Conservation (phyloP, 1,140 invertebrate genomes). For the Psilanteris sp. region DNA sequence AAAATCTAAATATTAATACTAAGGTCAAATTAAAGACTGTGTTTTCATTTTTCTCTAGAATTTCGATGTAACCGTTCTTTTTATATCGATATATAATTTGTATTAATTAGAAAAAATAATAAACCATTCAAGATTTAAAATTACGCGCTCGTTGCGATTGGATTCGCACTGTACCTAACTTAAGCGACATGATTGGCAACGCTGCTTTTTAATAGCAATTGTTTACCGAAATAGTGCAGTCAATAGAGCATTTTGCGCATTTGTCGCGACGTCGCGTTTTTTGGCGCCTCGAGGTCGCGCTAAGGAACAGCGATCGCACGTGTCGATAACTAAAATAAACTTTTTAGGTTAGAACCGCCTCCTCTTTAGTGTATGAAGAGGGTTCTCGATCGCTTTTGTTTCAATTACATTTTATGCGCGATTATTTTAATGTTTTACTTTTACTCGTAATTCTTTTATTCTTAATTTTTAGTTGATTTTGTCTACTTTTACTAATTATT, state of each 20-base stretch:
- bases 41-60: too few species aligned
- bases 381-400: too few species aligned
- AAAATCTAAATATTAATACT: too few species aligned
- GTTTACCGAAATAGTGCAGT: constrained; percentile 17
- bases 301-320: constrained; percentile 7
- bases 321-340: constrained; percentile 53
- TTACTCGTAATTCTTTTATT: too few species aligned
- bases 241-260: constrained; percentile 11
- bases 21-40: too few species aligned
- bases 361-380: not conserved
- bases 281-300: not conserved
- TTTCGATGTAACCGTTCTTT: too few species aligned
- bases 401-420: not conserved
- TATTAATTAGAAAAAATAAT: too few species aligned
- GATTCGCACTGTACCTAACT: not conserved
- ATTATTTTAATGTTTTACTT: too few species aligned
- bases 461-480: too few species aligned
- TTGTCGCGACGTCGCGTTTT: not conserved
- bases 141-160: too few species aligned
- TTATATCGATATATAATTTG: too few species aligned
- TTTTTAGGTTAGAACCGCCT: constrained; percentile 41
- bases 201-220: not conserved
- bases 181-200: not conserved
- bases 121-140: not conserved
- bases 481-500: too few species aligned